Base-by-base conservation (phyloP, 2,113 vertebrate genomes). In the Grammomys dolichurus region DNA sequence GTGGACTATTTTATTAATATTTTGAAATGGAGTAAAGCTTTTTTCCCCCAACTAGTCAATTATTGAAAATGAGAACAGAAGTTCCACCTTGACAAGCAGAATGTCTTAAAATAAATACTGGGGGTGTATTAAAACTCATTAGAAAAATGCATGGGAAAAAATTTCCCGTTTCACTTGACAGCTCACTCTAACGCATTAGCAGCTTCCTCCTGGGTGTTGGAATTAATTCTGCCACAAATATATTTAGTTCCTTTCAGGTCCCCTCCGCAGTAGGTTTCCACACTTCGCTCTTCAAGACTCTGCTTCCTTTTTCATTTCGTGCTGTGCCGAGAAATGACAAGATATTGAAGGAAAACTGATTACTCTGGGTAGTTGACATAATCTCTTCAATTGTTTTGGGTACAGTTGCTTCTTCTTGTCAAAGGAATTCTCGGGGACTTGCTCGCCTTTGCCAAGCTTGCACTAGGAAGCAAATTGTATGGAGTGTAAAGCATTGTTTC, bases 181-280 rank as follows among this genome's bases (percentile, higher is more conserved):
- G 96, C 63, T 58, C 81, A 40, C 82, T 90, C 87, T 92, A 48
- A 94, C 4, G 22, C 84, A 95, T 84, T 97, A 97, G 1, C 89
- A 86, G 88, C 58, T 97, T 86, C 81, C 95, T 98, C 97, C 87
- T 96, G 95, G 96, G 85, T 97, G 91, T 91, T 97, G 76, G 96
- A 98, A 95, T 98, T 97, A 97, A 97, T 97, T 95, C 93, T 95
- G 92, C 97, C 95, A 95, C 95, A 97, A 96, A 81, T 93, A 95
- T 91, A 92, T 60, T 65, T 97, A 46, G 82, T 98, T 54, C 24
- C 2, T 51, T 98, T 98, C 70, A 58, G 11, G 56, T 97, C 82
- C 43, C 87, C 96, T 97, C 95, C 81, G 76, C 58, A 33, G 89
- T 86, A 40, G 43, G 56, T 92, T 93, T 96, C 91, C 94, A 94